Evolutionary conservation across 2,797 vertebrate species (phyloP).

Genomic region (Melanogrammus aeglefinus): DNA sequence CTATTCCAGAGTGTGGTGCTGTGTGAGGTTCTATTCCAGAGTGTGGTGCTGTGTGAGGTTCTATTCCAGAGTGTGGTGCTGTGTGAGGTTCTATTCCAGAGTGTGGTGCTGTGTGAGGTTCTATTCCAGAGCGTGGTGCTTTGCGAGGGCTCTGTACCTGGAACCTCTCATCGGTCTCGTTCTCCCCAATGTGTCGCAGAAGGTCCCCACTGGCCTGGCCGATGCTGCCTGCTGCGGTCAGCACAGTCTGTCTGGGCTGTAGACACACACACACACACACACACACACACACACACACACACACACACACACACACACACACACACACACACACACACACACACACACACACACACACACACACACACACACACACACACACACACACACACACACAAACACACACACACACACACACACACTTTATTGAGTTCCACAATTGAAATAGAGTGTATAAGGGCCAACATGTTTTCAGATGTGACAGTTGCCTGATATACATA

Average conservation of each 20-base stretch:
- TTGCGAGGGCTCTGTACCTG: slow-evolving; percentile 74
- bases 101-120: not conserved
- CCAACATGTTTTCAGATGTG: not conserved
- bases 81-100: not conserved
- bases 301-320: slow-evolving; percentile 16
- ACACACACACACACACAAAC: slow-evolving; percentile 8
- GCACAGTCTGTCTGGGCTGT: slow-evolving; percentile 93
- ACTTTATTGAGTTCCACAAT: not conserved
- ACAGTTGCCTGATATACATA: not conserved
- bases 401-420: slow-evolving; percentile 17
- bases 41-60: slow-evolving; percentile 17
- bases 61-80: slow-evolving; percentile 13
- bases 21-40: not conserved
- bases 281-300: slow-evolving; percentile 19
- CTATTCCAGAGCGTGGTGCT: slow-evolving; percentile 16
- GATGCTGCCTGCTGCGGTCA: slow-evolving; percentile 96
- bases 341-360: slow-evolving; percentile 18
- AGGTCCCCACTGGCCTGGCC: slow-evolving; percentile 98
- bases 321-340: slow-evolving; percentile 10
- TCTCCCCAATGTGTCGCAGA: slow-evolving; percentile 94
- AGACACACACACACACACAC: slow-evolving; percentile 11
- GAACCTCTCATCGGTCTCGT: slow-evolving; percentile 93
- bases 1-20: not conserved
- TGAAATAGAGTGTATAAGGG: not conserved
- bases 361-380: slow-evolving; percentile 16